phyloP scores from a whole-genome alignment of 2,888 invertebrate genomes.

The Anaspis maculata region DNA sequence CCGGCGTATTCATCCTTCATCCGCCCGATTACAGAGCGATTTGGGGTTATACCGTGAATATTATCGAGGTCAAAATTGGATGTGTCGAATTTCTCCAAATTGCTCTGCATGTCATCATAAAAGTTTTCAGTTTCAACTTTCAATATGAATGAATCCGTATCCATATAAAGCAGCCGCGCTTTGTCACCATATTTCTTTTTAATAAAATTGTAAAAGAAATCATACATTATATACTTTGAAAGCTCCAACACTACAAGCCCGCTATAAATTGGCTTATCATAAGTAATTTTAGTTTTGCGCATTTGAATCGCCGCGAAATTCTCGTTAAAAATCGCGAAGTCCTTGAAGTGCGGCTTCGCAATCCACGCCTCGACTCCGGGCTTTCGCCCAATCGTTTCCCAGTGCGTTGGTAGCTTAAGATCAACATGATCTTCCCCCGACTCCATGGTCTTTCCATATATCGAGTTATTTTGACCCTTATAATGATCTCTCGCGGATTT shows the following conservation, averaged over 20 bases:
- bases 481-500: constrained; percentile 2
- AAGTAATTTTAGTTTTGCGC: not conserved
- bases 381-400: constrained; percentile 1
- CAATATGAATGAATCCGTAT: constrained; percentile 6
- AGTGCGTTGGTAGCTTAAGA: constrained; percentile 4
- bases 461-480: constrained; percentile 5
- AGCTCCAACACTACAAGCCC: constrained; percentile 3
- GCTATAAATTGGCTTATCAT: constrained; percentile 4
- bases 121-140: constrained; percentile 4
- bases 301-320: constrained; percentile 5
- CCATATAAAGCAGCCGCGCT: not conserved
- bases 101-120: constrained; percentile 2
- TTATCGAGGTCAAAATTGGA: not conserved
- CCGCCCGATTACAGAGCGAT: not conserved
- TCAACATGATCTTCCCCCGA: constrained; percentile 2
- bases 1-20: constrained; percentile 5
- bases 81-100: constrained; percentile 3
- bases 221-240: constrained; percentile 1
- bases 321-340: constrained; percentile 1
- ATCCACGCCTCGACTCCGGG: constrained; percentile 3
- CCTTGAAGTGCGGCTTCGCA: constrained; percentile 5
- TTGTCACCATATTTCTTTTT: not conserved
- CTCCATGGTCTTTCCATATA: constrained; percentile 9
- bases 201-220: constrained; percentile 1
- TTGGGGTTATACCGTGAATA: not conserved